Conservation (phyloP, 2,113 vertebrate species). For the Austrofundulus limnaeus region DNA sequence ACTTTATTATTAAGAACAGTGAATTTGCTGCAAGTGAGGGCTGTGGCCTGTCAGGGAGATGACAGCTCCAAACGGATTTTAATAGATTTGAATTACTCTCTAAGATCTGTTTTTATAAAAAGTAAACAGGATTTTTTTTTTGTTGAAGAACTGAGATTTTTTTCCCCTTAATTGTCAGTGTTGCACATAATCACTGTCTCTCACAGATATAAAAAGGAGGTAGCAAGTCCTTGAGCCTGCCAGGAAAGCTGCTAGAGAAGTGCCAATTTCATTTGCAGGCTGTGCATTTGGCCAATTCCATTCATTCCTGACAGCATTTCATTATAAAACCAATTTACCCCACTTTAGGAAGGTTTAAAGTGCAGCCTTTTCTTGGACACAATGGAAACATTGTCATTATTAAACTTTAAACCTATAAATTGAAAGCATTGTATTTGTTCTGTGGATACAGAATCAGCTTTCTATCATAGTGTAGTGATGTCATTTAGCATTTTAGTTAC, state of each 20-base stretch:
- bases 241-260: conserved; percentile 35
- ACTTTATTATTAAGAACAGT: neutral
- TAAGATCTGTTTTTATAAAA: conserved; percentile 62
- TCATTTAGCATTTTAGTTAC: neutral
- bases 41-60: conserved; percentile 27
- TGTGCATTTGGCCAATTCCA: conserved; percentile 39
- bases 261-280: conserved; percentile 56
- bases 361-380: conserved; percentile 1
- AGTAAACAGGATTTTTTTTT: conserved; percentile 23
- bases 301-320: conserved; percentile 57
- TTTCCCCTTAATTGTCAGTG: conserved; percentile 41
- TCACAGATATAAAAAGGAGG: conserved; percentile 61
- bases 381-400: conserved; percentile 9
- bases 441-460: neutral
- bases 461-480: neutral
- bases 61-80: conserved; percentile 52
- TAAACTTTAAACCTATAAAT: neutral
- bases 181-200: conserved; percentile 46
- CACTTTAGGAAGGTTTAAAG: conserved; percentile 50
- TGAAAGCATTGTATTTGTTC: neutral
- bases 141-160: conserved; percentile 40
- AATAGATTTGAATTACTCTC: conserved; percentile 65
- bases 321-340: conserved; percentile 49
- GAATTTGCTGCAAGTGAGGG: conserved; percentile 3
- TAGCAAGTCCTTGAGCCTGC: conserved; percentile 30